A percentile compares a stretch with the other conserved stretches of the same genome.
Conservation (phyloP, 2,888 invertebrate species). For the Trileptium ribeirensis region DNA sequence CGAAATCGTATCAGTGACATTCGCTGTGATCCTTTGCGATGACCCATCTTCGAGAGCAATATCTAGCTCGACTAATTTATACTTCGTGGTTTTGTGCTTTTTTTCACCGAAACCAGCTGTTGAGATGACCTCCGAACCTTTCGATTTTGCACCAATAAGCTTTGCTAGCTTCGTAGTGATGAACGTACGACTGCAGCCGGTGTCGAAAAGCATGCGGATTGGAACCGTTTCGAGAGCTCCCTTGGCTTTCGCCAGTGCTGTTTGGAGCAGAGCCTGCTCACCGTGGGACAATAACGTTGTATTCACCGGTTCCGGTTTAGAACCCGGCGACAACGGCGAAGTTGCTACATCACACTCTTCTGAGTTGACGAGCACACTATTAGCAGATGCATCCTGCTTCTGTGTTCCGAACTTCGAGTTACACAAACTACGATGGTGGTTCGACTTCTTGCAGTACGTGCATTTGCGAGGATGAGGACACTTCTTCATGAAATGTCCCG, state of each 20-base stretch:
- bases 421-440: conserved; percentile 10
- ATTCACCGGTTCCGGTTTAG: background rate
- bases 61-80: background rate
- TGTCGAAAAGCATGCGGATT: background rate
- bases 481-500: background rate
- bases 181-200: background rate
- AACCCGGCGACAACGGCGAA: background rate
- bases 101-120: background rate
- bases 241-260: background rate
- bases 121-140: background rate
- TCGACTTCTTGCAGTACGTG: conserved; percentile 10
- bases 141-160: background rate
- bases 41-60: background rate
- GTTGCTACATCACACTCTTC: background rate
- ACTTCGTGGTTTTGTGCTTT: background rate
- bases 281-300: background rate
- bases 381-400: background rate
- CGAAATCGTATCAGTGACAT: background rate
- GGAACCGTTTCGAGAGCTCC: too few relatives aligned
- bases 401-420: too few relatives aligned
- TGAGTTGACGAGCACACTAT: too few relatives aligned
- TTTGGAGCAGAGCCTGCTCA: background rate
- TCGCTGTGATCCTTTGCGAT: background rate
- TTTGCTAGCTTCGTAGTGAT: background rate
- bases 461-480: background rate